These are phyloP conservation scores for Tursiops truncatus DNA, from an alignment of 2,113 vertebrate species.

Conservation along the genomic window DNA sequence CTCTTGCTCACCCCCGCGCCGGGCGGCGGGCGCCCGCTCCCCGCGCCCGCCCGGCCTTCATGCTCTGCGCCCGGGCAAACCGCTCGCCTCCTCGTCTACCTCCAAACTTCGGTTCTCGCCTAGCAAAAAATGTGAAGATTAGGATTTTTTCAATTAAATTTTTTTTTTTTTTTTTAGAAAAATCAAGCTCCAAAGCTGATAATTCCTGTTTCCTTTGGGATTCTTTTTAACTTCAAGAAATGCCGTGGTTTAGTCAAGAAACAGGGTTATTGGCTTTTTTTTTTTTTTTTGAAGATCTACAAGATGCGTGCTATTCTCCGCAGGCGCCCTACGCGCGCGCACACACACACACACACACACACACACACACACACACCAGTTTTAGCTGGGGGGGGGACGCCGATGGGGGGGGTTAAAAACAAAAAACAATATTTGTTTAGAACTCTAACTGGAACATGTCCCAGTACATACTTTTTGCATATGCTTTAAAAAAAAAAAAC, in stretches of 20 bases:
- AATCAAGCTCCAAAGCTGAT: neutral
- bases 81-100: constrained; percentile 62
- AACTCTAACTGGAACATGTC: constrained; percentile 24
- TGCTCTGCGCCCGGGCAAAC: constrained; percentile 69
- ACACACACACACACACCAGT: neutral
- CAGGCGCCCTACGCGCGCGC: neutral
- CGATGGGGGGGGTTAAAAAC: neutral
- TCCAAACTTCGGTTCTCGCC: constrained; percentile 75
- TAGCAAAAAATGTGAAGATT: constrained; percentile 58
- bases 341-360: neutral
- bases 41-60: constrained; percentile 75
- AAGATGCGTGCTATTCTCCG: constrained; percentile 16
- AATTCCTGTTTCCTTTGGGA: constrained; percentile 52
- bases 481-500: neutral
- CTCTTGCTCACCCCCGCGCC: constrained; percentile 77
- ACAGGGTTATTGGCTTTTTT: constrained; percentile 10
- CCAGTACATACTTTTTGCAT: constrained; percentile 35
- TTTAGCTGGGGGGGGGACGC: neutral
- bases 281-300: neutral
- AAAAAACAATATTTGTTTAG: constrained; percentile 38
- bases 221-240: constrained; percentile 64
- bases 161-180: neutral
- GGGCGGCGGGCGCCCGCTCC: constrained; percentile 74
- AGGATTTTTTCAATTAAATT: constrained; percentile 52
- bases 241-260: constrained; percentile 45